Evolutionary conservation across 2,797 vertebrate species (phyloP).

Genomic region (Ptychadena robeensis): DNA sequence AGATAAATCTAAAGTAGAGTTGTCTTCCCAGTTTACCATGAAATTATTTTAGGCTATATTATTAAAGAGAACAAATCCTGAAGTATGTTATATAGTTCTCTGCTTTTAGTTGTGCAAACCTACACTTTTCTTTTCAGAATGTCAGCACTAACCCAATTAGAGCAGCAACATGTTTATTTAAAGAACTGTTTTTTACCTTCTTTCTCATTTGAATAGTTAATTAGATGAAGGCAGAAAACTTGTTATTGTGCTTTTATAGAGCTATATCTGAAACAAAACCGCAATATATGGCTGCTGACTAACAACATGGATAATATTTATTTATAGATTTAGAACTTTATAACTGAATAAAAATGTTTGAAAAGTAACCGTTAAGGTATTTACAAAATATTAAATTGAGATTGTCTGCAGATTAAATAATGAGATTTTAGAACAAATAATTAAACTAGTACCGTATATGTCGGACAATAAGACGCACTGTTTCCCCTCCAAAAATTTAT

Average conservation of each 20-base stretch:
- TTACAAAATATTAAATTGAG: no score
- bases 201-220: neutral
- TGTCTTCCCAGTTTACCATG: slow-evolving; percentile 1
- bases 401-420: no score
- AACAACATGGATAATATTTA: neutral
- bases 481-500: no score
- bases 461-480: no score
- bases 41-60: slow-evolving; percentile 31
- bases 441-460: no score
- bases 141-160: slow-evolving; percentile 46
- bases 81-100: slow-evolving; percentile 18
- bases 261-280: slow-evolving; percentile 13
- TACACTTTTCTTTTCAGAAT: slow-evolving; percentile 42
- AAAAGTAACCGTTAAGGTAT: no score
- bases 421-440: no score
- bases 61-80: slow-evolving; percentile 29
- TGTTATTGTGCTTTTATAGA: slow-evolving; percentile 25
- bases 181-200: neutral
- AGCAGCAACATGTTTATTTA: slow-evolving; percentile 47
- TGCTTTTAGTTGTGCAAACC: slow-evolving; percentile 42
- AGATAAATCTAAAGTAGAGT: slow-evolving; percentile 26
- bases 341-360: neutral
- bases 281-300: neutral
- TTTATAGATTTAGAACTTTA: neutral
- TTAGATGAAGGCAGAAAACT: neutral